Conservation (phyloP, 2,797 vertebrate species). For the Poeciliopsis turneri region DNA sequence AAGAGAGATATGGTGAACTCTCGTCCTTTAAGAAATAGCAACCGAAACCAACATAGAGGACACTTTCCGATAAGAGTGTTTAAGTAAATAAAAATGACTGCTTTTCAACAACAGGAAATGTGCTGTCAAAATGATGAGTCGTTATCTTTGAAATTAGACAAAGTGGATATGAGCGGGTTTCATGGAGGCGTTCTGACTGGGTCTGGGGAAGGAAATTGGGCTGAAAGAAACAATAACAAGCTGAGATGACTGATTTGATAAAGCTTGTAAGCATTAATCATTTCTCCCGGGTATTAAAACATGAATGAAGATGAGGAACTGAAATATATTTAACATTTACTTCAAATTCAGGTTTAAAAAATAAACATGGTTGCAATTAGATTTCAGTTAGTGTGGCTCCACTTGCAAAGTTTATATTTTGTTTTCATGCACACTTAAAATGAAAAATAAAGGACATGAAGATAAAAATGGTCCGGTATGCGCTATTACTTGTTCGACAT, state of each 20-base stretch:
- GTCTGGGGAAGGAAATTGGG: conserved; percentile 37
- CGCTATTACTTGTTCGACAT: conserved; percentile 49
- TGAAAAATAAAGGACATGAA: conserved; percentile 50
- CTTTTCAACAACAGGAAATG: conserved; percentile 47
- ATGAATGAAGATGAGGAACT: conserved; percentile 10
- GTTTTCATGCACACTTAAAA: conserved; percentile 32
- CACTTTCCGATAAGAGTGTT: conserved; percentile 42
- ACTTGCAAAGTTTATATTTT: conserved; percentile 18
- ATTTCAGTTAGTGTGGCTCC: conserved; percentile 29
- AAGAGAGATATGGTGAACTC: conserved; percentile 55
- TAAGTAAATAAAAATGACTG: conserved; percentile 24
- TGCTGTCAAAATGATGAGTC: conserved; percentile 37
- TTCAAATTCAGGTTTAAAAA: conserved; percentile 10
- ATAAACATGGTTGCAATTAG: conserved; percentile 27
- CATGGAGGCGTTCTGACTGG: background rate
- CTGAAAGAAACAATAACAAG: conserved; percentile 13
- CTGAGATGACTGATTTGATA: conserved; percentile 25
- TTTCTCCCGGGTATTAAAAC: conserved; percentile 1
- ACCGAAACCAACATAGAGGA: conserved; percentile 33
- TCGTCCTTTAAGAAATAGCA: conserved; percentile 59
- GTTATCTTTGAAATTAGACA: conserved; percentile 30
- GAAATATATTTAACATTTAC: conserved; percentile 17
- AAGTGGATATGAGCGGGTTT: conserved; percentile 15
- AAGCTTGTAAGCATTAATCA: conserved; percentile 9
- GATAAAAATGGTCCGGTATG: conserved; percentile 37